Conservation (phyloP, 92 coral and sea anemone genomes). For the Galaxea fascicularis region DNA sequence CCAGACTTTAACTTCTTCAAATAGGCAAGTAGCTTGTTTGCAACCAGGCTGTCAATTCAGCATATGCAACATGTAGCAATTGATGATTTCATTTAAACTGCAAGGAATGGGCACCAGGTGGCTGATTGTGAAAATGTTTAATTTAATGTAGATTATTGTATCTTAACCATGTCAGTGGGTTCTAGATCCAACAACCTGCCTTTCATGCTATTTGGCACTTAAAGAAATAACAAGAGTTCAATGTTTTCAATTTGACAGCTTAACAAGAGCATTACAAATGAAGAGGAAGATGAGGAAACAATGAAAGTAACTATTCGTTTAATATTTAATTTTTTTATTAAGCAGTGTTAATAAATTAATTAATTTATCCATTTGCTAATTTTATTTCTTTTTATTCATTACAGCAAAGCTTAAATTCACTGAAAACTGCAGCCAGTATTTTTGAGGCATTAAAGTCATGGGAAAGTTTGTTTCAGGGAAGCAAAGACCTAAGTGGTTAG, state of each 20-base stretch:
- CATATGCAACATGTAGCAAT: no score
- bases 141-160: no score
- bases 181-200: no score
- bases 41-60: no score
- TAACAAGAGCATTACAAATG: constrained; percentile 44
- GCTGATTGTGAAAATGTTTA: no score
- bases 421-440: constrained; percentile 88
- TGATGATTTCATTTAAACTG: no score
- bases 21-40: no score
- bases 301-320: constrained; percentile 77
- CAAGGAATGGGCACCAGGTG: no score
- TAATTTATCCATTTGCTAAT: neutral
- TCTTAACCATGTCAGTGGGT: no score
- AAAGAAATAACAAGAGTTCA: no score
- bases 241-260: constrained; percentile 37
- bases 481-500: constrained; percentile 79
- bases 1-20: no score
- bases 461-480: constrained; percentile 69
- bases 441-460: constrained; percentile 84
- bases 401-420: constrained; percentile 84
- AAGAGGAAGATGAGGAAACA: constrained; percentile 84
- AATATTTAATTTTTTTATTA: neutral
- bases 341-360: neutral
- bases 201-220: no score
- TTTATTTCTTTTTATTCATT: neutral